A percentile compares a stretch with the other conserved stretches of the same genome.
These are phyloP conservation scores for Erythrolamprus reginae DNA, from an alignment of 2,113 vertebrate species.

Conservation along the genomic window DNA sequence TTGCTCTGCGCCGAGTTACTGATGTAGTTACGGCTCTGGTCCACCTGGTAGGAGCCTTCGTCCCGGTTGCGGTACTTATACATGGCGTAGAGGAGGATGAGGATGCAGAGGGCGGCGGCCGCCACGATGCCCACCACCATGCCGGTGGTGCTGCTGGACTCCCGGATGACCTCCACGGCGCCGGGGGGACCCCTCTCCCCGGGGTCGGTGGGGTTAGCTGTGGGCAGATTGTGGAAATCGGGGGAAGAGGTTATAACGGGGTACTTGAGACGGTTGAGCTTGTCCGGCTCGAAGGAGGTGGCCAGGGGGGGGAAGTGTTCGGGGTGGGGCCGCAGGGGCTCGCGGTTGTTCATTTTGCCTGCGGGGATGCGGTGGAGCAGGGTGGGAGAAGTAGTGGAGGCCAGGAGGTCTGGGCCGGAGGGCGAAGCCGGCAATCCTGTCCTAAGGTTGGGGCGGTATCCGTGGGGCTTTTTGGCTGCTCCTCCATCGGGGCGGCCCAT, in stretches of 20 bases:
- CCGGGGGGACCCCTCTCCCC: conserved; percentile 84
- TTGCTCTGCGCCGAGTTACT: conserved; percentile 86
- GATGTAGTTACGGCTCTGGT: conserved; percentile 87
- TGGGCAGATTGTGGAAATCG: conserved; percentile 89
- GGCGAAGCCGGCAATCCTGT: conserved; percentile 64
- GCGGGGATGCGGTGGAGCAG: conserved; percentile 76
- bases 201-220: conserved; percentile 85
- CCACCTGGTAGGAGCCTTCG: conserved; percentile 91
- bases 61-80: conserved; percentile 97
- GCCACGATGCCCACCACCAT: conserved; percentile 97
- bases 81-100: conserved; percentile 97
- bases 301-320: conserved; percentile 84
- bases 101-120: conserved; percentile 92
- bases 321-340: conserved; percentile 61
- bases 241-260: conserved; percentile 83
- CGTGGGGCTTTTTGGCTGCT: conserved; percentile 71
- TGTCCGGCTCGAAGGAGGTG: conserved; percentile 79
- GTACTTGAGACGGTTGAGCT: conserved; percentile 72
- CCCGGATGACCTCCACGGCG: conserved; percentile 89
- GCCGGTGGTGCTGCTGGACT: conserved; percentile 93
- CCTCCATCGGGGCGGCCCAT: conserved; percentile 67
- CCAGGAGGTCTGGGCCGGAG: conserved; percentile 68
- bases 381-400: conserved; percentile 76
- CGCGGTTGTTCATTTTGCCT: conserved; percentile 92
- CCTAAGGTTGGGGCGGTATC: conserved; percentile 70